Conservation (phyloP, 2,888 invertebrate species). For the Polyommatus icarus region DNA sequence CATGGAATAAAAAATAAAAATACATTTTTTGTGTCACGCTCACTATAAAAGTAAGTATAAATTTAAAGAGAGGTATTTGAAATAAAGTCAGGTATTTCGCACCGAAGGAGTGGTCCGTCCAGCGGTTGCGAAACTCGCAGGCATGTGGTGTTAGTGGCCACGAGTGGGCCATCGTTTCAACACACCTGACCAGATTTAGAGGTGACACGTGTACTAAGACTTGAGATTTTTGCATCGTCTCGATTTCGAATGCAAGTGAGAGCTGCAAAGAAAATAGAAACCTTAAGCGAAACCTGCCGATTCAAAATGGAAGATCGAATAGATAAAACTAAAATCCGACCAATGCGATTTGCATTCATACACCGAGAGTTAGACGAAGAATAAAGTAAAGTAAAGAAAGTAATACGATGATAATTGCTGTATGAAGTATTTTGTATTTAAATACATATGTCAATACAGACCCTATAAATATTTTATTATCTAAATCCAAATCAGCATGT, state of each 20-base stretch:
- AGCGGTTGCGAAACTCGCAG: constrained; percentile 65
- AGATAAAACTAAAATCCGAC: not conserved
- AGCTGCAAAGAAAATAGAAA: not conserved
- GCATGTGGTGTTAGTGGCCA: constrained; percentile 72
- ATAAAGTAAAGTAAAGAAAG: not conserved
- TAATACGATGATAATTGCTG: too few species aligned
- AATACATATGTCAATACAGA: too few species aligned
- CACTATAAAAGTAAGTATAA: constrained; percentile 31
- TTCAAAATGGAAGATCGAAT: not conserved
- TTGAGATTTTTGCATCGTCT: constrained; percentile 24
- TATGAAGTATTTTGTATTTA: too few species aligned
- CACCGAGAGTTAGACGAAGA: not conserved
- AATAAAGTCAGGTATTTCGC: constrained; percentile 61
- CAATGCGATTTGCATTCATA: too few species aligned
- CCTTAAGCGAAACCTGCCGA: not conserved
- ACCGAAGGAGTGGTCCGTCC: constrained; percentile 72
- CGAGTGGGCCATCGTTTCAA: constrained; percentile 73
- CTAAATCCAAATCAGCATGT: too few species aligned
- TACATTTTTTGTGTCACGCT: not conserved
- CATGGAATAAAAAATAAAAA: not conserved
- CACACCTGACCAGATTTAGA: constrained; percentile 61
- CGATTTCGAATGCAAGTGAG: not conserved
- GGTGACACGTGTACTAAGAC: constrained; percentile 52
- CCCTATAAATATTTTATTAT: too few species aligned
- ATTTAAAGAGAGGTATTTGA: constrained; percentile 51